phyloP scores from a whole-genome alignment of 2,797 vertebrate genomes.

The Ctenopoma multispine region DNA sequence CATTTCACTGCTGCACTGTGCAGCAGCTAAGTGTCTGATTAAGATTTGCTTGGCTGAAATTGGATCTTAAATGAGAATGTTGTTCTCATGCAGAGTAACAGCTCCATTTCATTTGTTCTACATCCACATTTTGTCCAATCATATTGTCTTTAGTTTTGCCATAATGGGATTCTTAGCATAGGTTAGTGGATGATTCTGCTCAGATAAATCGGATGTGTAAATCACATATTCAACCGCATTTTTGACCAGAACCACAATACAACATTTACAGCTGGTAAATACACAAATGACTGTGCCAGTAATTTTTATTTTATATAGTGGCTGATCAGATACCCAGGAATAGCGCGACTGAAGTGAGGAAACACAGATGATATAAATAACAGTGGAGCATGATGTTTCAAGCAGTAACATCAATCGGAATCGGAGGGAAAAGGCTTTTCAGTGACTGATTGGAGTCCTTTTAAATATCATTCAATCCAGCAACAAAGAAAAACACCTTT shows the following conservation, averaged over 20 bases:
- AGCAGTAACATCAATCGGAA: not conserved
- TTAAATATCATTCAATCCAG: too few relatives aligned
- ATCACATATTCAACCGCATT: not conserved
- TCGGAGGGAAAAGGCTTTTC: not conserved
- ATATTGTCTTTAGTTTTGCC: constrained; percentile 20
- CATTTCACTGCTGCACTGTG: constrained; percentile 14
- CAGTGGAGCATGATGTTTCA: constrained; percentile 6
- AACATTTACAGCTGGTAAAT: not conserved
- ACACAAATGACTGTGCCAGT: not conserved
- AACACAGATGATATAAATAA: constrained; percentile 35
- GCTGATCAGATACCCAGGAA: constrained; percentile 27
- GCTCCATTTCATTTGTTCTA: constrained; percentile 34
- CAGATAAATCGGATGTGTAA: not conserved
- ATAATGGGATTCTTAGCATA: not conserved
- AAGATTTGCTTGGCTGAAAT: constrained; percentile 42
- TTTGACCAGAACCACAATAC: not conserved
- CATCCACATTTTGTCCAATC: constrained; percentile 37
- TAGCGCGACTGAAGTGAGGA: constrained; percentile 41
- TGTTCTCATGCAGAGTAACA: constrained; percentile 41
- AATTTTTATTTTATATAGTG: constrained; percentile 9
- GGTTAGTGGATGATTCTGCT: not conserved
- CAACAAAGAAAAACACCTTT: too few relatives aligned
- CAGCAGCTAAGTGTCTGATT: constrained; percentile 40
- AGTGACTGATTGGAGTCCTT: not conserved
- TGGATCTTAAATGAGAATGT: constrained; percentile 47